Percentiles rank a stretch among this genome's conserved stretches.
These are phyloP conservation scores for Forbesichthys papilliferus DNA, from an alignment of 2,113 vertebrate genomes.

Conservation along the genomic window DNA sequence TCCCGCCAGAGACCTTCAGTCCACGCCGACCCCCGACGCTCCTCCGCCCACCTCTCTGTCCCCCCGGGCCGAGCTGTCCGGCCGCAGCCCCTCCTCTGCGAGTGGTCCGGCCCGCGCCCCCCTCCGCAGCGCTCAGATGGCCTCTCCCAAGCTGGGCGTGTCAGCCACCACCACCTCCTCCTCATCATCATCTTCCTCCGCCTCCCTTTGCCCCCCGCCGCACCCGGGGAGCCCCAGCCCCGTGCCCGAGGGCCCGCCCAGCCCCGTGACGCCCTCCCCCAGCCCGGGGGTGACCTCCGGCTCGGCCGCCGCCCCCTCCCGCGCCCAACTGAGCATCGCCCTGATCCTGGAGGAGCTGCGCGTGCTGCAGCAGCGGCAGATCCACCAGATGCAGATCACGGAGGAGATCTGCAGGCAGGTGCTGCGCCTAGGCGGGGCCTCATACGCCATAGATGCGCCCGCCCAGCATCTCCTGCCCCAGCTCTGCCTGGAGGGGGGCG, in stretches of 20 bases:
- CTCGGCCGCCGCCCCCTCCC: constrained; percentile 59
- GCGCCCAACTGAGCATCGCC: constrained; percentile 77
- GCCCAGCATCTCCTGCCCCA: constrained; percentile 71
- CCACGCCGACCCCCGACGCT: constrained; percentile 40
- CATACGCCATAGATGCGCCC: constrained; percentile 70
- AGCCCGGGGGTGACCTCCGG: constrained; percentile 79
- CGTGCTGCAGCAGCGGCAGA: constrained; percentile 89
- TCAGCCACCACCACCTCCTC: constrained; percentile 78
- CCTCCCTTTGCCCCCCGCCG: constrained; percentile 72
- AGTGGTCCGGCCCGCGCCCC: constrained; percentile 32
- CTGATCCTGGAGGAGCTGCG: constrained; percentile 88
- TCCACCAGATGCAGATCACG: constrained; percentile 94
- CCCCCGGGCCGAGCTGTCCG: constrained; percentile 14
- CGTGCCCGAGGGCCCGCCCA: constrained; percentile 79
- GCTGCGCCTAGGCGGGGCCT: constrained; percentile 80
- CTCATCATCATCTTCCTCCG: constrained; percentile 71
- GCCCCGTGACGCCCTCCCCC: constrained; percentile 78
- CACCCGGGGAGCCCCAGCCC: constrained; percentile 74
- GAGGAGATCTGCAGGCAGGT: constrained; percentile 93
- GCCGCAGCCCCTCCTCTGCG: constrained; percentile 30
- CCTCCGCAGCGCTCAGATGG: constrained; percentile 61
- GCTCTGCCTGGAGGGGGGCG: constrained; percentile 71
- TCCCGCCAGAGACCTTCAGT: constrained; percentile 38
- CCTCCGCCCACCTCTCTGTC: constrained; percentile 9
- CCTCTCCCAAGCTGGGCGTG: constrained; percentile 78